A percentile compares a stretch with the other conserved stretches of the same genome.
phyloP scores from a whole-genome alignment of 2,797 vertebrate genomes.

The Orestias chungarensis region DNA sequence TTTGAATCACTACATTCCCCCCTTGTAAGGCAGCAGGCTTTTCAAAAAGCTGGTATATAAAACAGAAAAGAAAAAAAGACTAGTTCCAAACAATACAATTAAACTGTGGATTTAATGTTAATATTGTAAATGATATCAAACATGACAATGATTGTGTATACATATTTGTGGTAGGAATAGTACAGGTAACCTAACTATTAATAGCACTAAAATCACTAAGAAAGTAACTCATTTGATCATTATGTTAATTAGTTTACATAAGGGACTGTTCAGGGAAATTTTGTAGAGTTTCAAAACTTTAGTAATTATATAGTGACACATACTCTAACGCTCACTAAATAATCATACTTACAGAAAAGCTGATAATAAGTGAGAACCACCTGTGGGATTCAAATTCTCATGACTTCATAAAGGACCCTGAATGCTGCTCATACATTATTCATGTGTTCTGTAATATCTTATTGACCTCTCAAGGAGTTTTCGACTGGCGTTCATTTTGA shows the following conservation, averaged over 20 bases:
- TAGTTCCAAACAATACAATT: no score
- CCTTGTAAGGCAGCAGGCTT: not conserved
- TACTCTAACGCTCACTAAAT: conserved; percentile 23
- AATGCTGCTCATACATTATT: conserved; percentile 68
- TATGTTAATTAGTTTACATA: not conserved
- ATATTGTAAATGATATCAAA: not conserved
- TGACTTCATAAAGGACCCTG: conserved; percentile 50
- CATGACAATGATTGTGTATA: not conserved
- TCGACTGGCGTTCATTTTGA: conserved; percentile 66
- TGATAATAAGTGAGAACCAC: conserved; percentile 52
- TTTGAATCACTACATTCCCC: not conserved
- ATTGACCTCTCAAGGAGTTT: conserved; percentile 74
- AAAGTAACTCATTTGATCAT: not conserved
- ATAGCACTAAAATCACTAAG: not conserved
- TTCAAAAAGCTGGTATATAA: not conserved
- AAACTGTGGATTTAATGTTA: not conserved
- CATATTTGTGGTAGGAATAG: not conserved
- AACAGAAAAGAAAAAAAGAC: not conserved
- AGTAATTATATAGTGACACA: not conserved
- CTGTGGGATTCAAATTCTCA: conserved; percentile 66
- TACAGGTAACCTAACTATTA: not conserved
- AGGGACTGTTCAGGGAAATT: not conserved
- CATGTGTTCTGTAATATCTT: conserved; percentile 62
- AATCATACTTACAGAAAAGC: conserved; percentile 45
- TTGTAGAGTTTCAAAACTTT: not conserved